These are phyloP conservation scores for Oreochromis mossambicus DNA, from an alignment of 2,797 vertebrate species.

Conservation along the genomic window DNA sequence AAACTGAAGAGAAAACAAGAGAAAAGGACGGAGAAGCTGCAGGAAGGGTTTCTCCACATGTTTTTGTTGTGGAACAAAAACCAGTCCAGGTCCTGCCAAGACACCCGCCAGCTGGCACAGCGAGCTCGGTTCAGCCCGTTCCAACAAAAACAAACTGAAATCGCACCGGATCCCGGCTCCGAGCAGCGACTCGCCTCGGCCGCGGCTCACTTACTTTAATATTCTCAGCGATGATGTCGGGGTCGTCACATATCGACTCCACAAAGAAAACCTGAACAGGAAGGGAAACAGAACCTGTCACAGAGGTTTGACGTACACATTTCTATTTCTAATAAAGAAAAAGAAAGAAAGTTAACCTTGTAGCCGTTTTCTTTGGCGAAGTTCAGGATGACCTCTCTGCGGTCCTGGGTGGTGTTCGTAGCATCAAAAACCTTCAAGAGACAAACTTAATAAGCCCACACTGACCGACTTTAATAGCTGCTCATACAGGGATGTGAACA, in stretches of 20 bases:
- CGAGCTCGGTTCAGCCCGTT: neutral
- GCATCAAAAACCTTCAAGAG: conserved; percentile 86
- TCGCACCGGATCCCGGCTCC: neutral
- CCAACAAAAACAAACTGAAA: neutral
- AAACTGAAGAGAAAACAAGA: neutral
- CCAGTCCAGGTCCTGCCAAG: neutral
- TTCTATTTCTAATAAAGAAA: neutral
- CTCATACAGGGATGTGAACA: accelerated
- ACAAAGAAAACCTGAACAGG: conserved; percentile 83
- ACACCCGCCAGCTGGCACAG: neutral
- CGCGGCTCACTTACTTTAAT: conserved; percentile 78
- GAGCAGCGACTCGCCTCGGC: neutral
- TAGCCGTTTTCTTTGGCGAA: conserved; percentile 87
- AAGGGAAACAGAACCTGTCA: neutral
- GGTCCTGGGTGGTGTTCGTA: conserved; percentile 87
- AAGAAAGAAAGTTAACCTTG: conserved; percentile 74
- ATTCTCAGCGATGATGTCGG: conserved; percentile 86
- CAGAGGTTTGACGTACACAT: neutral
- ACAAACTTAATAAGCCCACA: neutral
- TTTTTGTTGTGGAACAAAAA: neutral
- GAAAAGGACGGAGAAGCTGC: neutral
- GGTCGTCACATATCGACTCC: conserved; percentile 88
- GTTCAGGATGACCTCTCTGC: conserved; percentile 80
- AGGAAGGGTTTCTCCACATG: neutral
- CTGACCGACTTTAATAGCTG: neutral